Evolutionary conservation across 2,888 invertebrate species (phyloP), one percentile per base, ranked within the genome.

Genomic region (Calameuta pallipes): DNA sequence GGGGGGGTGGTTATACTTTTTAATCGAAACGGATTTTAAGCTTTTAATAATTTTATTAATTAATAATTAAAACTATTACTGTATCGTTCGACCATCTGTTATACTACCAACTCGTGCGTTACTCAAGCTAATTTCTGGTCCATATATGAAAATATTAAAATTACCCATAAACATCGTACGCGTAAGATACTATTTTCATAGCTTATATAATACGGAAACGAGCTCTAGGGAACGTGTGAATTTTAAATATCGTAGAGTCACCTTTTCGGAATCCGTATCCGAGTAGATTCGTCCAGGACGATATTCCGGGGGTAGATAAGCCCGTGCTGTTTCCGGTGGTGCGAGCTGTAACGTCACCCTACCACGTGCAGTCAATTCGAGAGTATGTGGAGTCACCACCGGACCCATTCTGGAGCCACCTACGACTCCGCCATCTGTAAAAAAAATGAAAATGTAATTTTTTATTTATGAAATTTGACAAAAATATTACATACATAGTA

Each of bases 231-330:
- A 56, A 9, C 56, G 6, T 56, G 23, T 23, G 23, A 56, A 56
- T 56, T 56, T 56, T 0, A 1, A 23, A 56, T 56, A 56, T 23
- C 23, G 9, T 9, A 23, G 41, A 15, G 15, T 56, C 23, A 93
- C 94, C 92, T 94, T 94, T 91, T 94, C 94, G 76, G 93, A 92
- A 89, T 94, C 93, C 77, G 93, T 93, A 86, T 94, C 94, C 76
- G 92, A 92, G 86, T 92, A 93, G 71, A 89, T 81, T 79, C 92
- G 92, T 83, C 92, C 93, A 70, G 92, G 92, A 83, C 93, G 91
- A 89, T 93, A 94, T 88, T 94, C 94, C 3, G 94, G 94, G 74
- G 94, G 93, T 80, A 93, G 87, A 90, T 93, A 93, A 34, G 92
- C 92, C 78, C 91, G 88, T 36, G 91, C 91, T 71, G 90, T 90